These are phyloP conservation scores for Trididemnum nubilum DNA, from an alignment of 23 tunicate species.

Conservation along the genomic window DNA sequence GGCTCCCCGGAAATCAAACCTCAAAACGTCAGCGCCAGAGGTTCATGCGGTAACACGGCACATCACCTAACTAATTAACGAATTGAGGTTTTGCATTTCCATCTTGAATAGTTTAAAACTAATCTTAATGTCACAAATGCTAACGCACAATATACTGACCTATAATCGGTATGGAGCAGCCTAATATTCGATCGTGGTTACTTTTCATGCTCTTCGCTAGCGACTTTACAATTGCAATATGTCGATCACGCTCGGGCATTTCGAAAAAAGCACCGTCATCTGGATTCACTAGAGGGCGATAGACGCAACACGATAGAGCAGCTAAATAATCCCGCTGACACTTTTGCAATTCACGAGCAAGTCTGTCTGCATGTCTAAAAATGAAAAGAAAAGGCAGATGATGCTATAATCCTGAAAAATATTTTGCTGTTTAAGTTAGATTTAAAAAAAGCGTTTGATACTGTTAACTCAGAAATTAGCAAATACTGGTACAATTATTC, in stretches of 20 bases:
- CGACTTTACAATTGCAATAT: conserved; percentile 38
- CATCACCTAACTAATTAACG: too few relatives aligned
- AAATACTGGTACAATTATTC: background rate
- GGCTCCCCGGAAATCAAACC: too few relatives aligned
- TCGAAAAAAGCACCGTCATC: conserved; percentile 50
- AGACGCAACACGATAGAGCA: conserved; percentile 38
- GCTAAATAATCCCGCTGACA: conserved; percentile 57
- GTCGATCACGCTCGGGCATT: conserved; percentile 38
- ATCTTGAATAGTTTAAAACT: too few relatives aligned
- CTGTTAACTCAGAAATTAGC: background rate
- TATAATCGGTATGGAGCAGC: conserved; percentile 49
- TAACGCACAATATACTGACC: conserved; percentile 24
- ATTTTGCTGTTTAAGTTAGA: too few relatives aligned
- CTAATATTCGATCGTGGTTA: conserved; percentile 41
- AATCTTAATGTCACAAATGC: too few relatives aligned
- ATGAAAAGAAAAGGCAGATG: too few relatives aligned
- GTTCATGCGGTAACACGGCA: too few relatives aligned
- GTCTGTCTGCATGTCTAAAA: conserved; percentile 47
- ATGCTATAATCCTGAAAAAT: too few relatives aligned
- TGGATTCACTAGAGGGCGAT: conserved; percentile 62
- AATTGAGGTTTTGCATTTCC: too few relatives aligned
- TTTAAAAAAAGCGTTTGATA: too few relatives aligned
- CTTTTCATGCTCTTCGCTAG: conserved; percentile 36
- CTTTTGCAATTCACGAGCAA: conserved; percentile 32
- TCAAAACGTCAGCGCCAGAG: too few relatives aligned